Evolutionary conservation across 30 jellyfish, hydroid and myxozoan species (phyloP).

Genomic region (Calvadosia cruxmelitensis): DNA sequence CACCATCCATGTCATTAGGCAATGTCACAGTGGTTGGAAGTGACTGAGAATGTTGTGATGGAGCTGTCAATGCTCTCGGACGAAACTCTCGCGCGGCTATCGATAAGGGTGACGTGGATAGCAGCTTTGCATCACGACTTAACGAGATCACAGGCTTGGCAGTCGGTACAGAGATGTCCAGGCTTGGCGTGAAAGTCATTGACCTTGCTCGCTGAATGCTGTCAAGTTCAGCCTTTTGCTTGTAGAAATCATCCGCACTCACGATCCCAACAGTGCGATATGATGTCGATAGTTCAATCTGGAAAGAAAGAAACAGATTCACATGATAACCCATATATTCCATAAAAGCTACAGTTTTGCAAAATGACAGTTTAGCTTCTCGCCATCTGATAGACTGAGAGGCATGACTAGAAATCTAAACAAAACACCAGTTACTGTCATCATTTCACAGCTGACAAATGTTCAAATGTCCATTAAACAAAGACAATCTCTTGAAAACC

Average conservation of each 20-base stretch:
- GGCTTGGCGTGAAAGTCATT: constrained; percentile 30
- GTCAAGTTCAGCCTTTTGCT: constrained; percentile 41
- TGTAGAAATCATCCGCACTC: constrained; percentile 52
- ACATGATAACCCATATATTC: no score
- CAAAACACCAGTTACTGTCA: no score
- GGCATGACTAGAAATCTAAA: no score
- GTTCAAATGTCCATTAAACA: no score
- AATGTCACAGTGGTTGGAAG: constrained; percentile 62
- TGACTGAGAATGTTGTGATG: constrained; percentile 38
- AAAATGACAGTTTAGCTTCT: no score
- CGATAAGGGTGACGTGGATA: constrained; percentile 46
- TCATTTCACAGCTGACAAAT: no score
- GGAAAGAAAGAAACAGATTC: constrained; percentile 4
- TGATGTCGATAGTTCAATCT: constrained; percentile 78
- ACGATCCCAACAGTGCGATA: constrained; percentile 63
- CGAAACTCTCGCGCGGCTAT: constrained; percentile 77
- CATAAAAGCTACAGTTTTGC: no score
- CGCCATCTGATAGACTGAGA: no score
- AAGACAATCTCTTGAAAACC: no score
- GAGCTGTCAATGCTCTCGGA: constrained; percentile 63
- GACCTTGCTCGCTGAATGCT: constrained; percentile 35
- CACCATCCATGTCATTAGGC: constrained; percentile 18
- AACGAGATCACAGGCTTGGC: constrained; percentile 14
- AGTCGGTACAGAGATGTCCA: not conserved
- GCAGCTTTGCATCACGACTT: constrained; percentile 18